Conservation (phyloP, 2,888 invertebrate genomes). For the Lasioglossum vierecki region DNA sequence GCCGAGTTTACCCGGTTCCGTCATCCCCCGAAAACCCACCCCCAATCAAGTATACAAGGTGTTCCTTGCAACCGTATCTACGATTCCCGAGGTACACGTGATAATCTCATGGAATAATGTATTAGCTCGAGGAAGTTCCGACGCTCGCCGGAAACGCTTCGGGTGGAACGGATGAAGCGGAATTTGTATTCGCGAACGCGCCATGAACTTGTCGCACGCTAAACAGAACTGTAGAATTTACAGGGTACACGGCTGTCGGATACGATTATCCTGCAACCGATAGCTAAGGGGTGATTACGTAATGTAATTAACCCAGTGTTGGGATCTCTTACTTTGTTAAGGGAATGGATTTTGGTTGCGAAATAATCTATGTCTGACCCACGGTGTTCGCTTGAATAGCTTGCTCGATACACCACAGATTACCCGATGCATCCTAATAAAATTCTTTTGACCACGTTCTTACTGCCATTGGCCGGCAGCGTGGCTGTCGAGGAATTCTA, state of each 20-base stretch:
- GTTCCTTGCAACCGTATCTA: conserved; percentile 9
- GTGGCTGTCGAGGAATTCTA: background rate
- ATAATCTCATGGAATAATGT: conserved; percentile 13
- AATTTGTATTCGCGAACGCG: background rate
- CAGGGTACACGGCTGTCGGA: background rate
- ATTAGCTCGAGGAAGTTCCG: background rate
- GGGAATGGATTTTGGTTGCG: background rate
- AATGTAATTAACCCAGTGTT: background rate
- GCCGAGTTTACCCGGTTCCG: conserved; percentile 78
- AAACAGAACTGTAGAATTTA: background rate
- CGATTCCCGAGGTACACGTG: background rate
- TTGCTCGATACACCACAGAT: no score
- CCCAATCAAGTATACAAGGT: conserved; percentile 26
- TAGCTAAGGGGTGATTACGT: background rate
- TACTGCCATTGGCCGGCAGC: background rate
- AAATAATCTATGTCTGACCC: background rate
- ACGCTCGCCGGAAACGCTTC: background rate
- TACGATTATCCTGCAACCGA: background rate
- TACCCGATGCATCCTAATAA: background rate
- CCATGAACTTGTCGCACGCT: background rate
- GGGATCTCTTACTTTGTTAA: background rate
- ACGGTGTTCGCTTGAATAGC: no score
- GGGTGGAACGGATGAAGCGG: background rate
- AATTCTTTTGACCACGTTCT: background rate
- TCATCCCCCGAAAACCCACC: conserved; percentile 12